These are phyloP conservation scores for Propithecus deckenii DNA, from an alignment of 2,797 vertebrate genomes.

Conservation along the genomic window DNA sequence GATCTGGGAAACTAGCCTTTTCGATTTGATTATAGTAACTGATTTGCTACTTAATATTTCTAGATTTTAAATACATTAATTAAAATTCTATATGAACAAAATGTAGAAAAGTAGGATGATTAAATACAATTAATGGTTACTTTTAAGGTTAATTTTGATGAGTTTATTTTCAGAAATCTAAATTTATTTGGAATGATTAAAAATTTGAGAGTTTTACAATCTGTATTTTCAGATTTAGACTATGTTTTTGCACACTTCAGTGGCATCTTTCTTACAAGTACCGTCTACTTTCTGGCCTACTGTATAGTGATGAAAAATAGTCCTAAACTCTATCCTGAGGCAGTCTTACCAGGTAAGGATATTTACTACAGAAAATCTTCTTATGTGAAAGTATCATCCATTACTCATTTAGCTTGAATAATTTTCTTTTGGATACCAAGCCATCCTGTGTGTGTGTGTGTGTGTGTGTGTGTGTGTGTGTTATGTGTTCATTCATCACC, in stretches of 20 bases:
- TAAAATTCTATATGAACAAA: neutral
- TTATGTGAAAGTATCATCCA: neutral
- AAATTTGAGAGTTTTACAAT: neutral
- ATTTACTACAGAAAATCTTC: slow-evolving; percentile 1
- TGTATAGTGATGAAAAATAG: slow-evolving; percentile 90
- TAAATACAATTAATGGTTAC: neutral
- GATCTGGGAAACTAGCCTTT: neutral
- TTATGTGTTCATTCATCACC: neutral
- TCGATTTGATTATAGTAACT: neutral
- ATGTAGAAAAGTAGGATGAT: neutral
- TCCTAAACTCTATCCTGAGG: slow-evolving; percentile 90
- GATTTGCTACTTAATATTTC: neutral
- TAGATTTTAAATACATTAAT: neutral
- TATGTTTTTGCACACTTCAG: slow-evolving; percentile 92
- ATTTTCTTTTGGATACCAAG: neutral
- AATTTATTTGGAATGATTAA: neutral
- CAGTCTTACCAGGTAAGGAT: slow-evolving; percentile 91
- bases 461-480: neutral
- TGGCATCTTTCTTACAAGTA: slow-evolving; percentile 92
- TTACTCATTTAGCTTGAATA: neutral
- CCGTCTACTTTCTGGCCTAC: slow-evolving; percentile 92
- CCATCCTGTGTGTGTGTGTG: neutral
- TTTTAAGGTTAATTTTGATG: neutral
- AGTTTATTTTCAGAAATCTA: slow-evolving; percentile 12
- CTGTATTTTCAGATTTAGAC: slow-evolving; percentile 90